A percentile compares a stretch with the other conserved stretches of the same genome.
Conservation (phyloP, 2,797 vertebrate species). For the Eospalax fontanierii region DNA sequence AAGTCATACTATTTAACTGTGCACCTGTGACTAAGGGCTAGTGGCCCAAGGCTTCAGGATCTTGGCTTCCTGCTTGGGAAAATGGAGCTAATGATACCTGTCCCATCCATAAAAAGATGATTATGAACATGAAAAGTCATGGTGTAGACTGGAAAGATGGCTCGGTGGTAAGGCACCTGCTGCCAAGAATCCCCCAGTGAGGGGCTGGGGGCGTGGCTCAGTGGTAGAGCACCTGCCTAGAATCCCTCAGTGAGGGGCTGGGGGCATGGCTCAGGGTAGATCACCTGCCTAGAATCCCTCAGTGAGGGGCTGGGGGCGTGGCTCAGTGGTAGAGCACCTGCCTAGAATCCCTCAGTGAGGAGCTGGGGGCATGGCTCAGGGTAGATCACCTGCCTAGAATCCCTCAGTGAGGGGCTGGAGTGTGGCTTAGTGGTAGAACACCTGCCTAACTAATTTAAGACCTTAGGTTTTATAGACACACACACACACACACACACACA, state of each 20-base stretch:
- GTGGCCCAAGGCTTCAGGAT: background rate
- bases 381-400: background rate
- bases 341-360: background rate
- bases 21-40: background rate
- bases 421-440: background rate
- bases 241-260: background rate
- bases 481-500: no score
- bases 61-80: background rate
- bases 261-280: background rate
- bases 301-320: background rate
- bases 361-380: background rate
- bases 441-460: background rate
- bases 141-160: background rate
- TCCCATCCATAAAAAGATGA: rapidly evolving
- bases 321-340: background rate
- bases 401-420: background rate
- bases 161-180: background rate
- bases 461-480: background rate
- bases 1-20: background rate
- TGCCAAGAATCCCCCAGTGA: no score
- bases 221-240: background rate
- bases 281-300: background rate
- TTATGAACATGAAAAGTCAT: background rate
- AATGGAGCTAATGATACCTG: background rate
- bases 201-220: background rate